Percentiles rank a stretch among this genome's conserved stretches.
These are phyloP conservation scores for Parapristionchus giblindavisi DNA, from an alignment of 2,888 invertebrate species.

Conservation along the genomic window DNA sequence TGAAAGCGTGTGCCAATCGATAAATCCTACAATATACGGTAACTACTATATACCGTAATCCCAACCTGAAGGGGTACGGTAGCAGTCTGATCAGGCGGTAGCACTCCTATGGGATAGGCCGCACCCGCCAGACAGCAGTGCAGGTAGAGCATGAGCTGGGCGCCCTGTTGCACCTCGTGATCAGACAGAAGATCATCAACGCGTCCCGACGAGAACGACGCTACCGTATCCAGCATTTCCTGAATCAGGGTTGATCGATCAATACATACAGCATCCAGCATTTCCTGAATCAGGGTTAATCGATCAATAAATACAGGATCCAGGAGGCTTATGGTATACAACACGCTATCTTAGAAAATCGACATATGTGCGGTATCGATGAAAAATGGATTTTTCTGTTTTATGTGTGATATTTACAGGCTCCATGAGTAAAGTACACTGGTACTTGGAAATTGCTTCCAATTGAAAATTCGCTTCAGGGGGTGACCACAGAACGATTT, in stretches of 20 bases:
- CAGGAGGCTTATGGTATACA: no score
- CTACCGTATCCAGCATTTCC: constrained; percentile 66
- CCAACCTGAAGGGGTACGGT: constrained; percentile 25
- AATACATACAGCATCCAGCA: constrained; percentile 65
- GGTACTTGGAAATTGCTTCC: no score
- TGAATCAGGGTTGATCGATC: constrained; percentile 40
- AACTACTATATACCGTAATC: neutral
- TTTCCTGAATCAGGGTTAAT: no score
- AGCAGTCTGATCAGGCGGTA: constrained; percentile 67
- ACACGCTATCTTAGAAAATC: no score
- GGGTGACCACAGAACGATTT: no score
- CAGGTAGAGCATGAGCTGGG: constrained; percentile 84
- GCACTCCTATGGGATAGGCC: constrained; percentile 80
- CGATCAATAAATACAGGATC: neutral
- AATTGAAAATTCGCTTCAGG: no score
- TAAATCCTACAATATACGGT: neutral
- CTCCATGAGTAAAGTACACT: no score
- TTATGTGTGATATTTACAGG: no score
- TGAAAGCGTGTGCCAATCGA: neutral
- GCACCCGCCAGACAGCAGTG: constrained; percentile 85
- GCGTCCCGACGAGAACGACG: constrained; percentile 43
- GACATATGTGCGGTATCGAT: no score
- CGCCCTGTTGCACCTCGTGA: constrained; percentile 76
- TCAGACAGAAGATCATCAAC: constrained; percentile 68
- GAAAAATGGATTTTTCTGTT: no score